A percentile compares a stretch with the other conserved stretches of the same genome.
These are phyloP conservation scores for Megaptera novaeangliae DNA, from an alignment of 2,113 vertebrate species.

Conservation along the genomic window DNA sequence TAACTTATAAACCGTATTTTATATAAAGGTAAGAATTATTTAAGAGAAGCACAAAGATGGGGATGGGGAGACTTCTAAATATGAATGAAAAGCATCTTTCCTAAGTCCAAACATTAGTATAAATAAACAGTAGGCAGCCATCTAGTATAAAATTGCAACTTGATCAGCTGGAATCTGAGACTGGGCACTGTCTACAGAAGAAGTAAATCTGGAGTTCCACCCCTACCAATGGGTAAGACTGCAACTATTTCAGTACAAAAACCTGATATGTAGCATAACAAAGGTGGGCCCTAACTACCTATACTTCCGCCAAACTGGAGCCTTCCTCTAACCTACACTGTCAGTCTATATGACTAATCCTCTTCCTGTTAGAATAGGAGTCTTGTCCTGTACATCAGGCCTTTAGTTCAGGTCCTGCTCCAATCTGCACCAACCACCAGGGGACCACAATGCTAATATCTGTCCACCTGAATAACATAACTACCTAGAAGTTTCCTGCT, in stretches of 20 bases:
- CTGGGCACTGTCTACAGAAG: neutral
- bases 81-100: neutral
- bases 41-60: neutral
- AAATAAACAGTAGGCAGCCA: neutral
- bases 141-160: neutral
- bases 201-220: neutral
- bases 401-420: neutral
- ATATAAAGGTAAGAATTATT: neutral
- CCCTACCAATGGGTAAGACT: neutral
- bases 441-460: neutral
- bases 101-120: neutral
- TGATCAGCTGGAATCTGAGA: neutral
- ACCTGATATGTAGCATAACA: neutral
- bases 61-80: neutral
- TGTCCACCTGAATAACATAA: neutral
- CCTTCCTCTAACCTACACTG: neutral
- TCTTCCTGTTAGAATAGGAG: neutral
- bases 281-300: neutral
- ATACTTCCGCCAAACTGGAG: neutral
- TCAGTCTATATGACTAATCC: neutral
- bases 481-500: neutral
- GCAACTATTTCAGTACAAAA: neutral
- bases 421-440: neutral
- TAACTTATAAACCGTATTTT: neutral
- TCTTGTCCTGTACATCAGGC: neutral